phyloP scores from a whole-genome alignment of 2,888 invertebrate species.

The Monoplex corrugatus region DNA sequence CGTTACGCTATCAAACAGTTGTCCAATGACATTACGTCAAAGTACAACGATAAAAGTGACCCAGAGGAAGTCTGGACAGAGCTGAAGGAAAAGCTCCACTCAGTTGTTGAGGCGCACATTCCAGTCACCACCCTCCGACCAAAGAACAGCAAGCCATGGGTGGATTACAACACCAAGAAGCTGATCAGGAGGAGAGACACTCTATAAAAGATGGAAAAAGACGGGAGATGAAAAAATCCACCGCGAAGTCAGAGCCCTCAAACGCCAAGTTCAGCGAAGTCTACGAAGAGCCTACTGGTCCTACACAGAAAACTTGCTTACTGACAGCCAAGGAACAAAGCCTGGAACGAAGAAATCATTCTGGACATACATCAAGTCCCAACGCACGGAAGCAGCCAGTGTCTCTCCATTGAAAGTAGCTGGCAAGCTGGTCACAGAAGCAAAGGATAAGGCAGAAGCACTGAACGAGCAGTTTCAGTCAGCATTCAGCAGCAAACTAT shows the following conservation, averaged over 20 bases:
- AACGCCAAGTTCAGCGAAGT: neutral
- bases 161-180: slow-evolving; percentile 13
- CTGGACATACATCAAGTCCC: no score
- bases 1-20: neutral
- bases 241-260: neutral
- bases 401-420: no score
- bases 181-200: slow-evolving; percentile 9
- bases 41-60: neutral
- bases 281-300: neutral
- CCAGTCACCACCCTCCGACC: neutral
- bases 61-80: neutral
- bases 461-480: no score
- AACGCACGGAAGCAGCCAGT: no score
- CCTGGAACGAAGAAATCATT: no score
- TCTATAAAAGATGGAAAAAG: slow-evolving; percentile 12
- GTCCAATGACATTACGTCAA: neutral
- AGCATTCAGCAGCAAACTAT: no score
- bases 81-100: neutral
- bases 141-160: slow-evolving; percentile 9
- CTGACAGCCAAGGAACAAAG: neutral
- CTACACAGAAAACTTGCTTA: neutral
- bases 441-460: no score
- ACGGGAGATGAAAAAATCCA: neutral
- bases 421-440: no score
- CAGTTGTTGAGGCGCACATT: neutral